These are phyloP conservation scores for Pherbina coryleti DNA, from an alignment of 2,888 invertebrate species.

Conservation along the genomic window DNA sequence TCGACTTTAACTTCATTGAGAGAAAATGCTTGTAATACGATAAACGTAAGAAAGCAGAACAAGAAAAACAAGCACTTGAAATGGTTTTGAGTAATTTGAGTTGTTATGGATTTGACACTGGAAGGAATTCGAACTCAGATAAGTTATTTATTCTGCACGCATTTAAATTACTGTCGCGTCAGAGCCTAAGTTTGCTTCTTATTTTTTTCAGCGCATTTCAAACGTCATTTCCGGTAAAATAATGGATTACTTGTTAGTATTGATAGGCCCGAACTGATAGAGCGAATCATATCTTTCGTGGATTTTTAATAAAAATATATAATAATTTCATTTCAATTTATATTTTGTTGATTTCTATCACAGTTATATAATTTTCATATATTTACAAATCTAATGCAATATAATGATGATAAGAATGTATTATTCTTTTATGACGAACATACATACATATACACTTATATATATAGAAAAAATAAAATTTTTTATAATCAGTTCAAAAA, in stretches of 20 bases:
- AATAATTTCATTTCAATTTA: conserved; percentile 6
- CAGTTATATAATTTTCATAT: conserved; percentile 29
- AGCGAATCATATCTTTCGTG: background rate
- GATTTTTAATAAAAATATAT: background rate
- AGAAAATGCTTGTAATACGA: background rate
- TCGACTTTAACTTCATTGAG: background rate
- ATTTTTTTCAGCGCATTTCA: no score
- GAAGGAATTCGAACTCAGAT: background rate
- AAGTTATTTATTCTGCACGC: background rate
- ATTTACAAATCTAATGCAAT: conserved; percentile 17
- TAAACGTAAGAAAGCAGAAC: background rate
- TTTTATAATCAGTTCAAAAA: background rate
- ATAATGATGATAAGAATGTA: background rate
- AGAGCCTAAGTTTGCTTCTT: background rate
- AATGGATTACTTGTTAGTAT: no score
- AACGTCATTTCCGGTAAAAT: no score
- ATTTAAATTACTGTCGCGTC: conserved; percentile 14
- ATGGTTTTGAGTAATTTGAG: conserved; percentile 3
- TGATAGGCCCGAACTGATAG: no score
- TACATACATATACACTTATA: background rate
- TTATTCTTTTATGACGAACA: background rate
- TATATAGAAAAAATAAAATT: background rate
- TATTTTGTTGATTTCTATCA: conserved; percentile 30
- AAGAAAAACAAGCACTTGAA: background rate
- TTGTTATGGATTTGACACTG: background rate